A percentile compares a stretch with the other conserved stretches of the same genome.
These are phyloP conservation scores for Dysmachus trigonus DNA, from an alignment of 2,888 invertebrate genomes.

Conservation along the genomic window DNA sequence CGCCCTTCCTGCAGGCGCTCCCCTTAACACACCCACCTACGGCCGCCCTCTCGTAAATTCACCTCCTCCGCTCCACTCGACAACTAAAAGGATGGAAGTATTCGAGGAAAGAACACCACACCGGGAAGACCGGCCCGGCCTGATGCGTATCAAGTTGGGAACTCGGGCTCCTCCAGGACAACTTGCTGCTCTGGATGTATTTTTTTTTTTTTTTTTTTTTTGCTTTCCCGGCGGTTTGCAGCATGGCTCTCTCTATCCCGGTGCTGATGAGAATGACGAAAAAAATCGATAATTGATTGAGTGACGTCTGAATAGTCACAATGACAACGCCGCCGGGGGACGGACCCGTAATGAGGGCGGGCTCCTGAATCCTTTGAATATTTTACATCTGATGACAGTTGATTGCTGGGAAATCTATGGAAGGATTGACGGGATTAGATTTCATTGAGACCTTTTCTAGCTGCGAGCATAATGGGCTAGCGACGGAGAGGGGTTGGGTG, in stretches of 20 bases:
- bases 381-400: slow-evolving; percentile 35
- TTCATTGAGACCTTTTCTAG: not conserved
- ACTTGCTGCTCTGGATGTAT: not conserved
- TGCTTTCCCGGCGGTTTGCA: not conserved
- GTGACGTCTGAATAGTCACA: slow-evolving; percentile 47
- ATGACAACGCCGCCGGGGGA: slow-evolving; percentile 18
- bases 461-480: not conserved
- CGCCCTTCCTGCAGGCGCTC: not conserved
- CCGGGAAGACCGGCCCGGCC: not conserved
- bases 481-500: not conserved
- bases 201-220: not conserved
- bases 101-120: not conserved
- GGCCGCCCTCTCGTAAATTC: not conserved
- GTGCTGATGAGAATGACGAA: slow-evolving; percentile 18
- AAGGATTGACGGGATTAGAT: slow-evolving; percentile 29
- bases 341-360: slow-evolving; percentile 28
- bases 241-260: not conserved
- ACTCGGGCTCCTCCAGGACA: not conserved
- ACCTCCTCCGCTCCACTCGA: not conserved
- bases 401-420: slow-evolving; percentile 30
- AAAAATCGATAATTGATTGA: slow-evolving; percentile 49
- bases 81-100: slow-evolving; percentile 1
- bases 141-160: slow-evolving; percentile 44
- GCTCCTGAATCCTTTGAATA: slow-evolving; percentile 26
- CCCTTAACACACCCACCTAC: not conserved